These are phyloP conservation scores for Megaceryle alcyon DNA, from an alignment of 2,797 vertebrate species.

Conservation along the genomic window DNA sequence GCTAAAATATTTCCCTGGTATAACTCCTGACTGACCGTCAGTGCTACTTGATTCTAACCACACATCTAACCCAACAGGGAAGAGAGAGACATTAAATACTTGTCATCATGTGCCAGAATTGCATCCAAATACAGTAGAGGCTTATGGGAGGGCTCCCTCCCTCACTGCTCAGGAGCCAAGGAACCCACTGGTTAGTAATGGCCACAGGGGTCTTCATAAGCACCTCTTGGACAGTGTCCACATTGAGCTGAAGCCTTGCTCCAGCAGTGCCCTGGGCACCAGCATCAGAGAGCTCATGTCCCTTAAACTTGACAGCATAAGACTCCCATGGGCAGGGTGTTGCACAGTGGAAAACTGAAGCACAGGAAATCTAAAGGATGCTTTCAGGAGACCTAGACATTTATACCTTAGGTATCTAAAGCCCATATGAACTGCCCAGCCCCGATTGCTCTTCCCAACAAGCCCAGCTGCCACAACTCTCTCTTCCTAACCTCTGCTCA, in stretches of 20 bases:
- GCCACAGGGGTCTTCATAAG: background rate
- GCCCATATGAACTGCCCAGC: background rate
- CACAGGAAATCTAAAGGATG: background rate
- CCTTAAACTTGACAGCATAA: background rate
- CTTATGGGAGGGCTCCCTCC: background rate
- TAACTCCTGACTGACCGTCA: background rate
- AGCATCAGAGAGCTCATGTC: fast-evolving
- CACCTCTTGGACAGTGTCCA: background rate
- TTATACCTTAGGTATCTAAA: background rate
- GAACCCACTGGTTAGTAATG: background rate
- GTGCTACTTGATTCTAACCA: background rate
- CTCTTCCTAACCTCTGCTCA: background rate
- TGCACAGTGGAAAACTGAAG: background rate
- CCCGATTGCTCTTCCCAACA: background rate
- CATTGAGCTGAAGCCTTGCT: background rate
- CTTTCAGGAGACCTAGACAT: background rate
- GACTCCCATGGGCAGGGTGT: background rate
- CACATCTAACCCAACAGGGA: background rate
- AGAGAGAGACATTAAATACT: background rate
- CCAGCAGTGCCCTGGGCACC: fast-evolving
- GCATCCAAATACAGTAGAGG: background rate
- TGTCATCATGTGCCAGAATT: background rate
- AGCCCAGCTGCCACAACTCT: background rate
- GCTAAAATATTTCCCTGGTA: background rate
- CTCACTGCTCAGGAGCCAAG: background rate